These are phyloP conservation scores for Saccostrea cuccullata DNA, from an alignment of 1,140 invertebrate genomes.

Conservation along the genomic window DNA sequence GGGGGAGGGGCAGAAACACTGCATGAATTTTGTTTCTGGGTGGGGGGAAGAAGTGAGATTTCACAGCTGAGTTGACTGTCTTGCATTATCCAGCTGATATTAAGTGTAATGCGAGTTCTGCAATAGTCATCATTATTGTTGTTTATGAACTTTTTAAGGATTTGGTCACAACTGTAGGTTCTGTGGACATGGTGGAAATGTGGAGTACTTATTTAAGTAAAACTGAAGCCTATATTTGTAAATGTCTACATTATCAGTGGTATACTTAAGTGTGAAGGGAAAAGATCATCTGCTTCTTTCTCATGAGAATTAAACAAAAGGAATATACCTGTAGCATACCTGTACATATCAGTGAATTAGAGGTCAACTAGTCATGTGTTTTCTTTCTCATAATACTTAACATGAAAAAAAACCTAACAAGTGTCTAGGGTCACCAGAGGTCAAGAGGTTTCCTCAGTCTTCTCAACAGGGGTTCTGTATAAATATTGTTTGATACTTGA, in stretches of 20 bases:
- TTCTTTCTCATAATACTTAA: background rate
- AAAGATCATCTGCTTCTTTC: slow-evolving; percentile 1
- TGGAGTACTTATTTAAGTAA: no score
- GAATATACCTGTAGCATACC: background rate
- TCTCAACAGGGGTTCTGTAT: background rate
- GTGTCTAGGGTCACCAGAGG: background rate
- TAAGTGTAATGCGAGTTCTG: background rate
- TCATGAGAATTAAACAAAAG: background rate
- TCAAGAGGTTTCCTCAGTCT: background rate
- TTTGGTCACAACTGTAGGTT: no score
- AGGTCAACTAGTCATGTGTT: background rate
- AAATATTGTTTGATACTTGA: background rate
- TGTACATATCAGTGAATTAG: background rate
- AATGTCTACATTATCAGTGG: no score
- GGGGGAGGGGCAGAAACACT: background rate
- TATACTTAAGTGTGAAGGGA: no score
- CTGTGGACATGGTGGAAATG: no score
- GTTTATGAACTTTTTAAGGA: background rate
- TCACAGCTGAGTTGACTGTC: no score
- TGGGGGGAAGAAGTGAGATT: no score
- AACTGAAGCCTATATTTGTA: no score
- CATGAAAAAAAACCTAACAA: background rate
- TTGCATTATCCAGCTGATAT: background rate
- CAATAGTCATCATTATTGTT: background rate
- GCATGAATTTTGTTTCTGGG: no score